Evolutionary conservation across 2,797 vertebrate genomes (phyloP), one percentile per base, ranked within the genome.

Genomic region (Mus spretus): DNA sequence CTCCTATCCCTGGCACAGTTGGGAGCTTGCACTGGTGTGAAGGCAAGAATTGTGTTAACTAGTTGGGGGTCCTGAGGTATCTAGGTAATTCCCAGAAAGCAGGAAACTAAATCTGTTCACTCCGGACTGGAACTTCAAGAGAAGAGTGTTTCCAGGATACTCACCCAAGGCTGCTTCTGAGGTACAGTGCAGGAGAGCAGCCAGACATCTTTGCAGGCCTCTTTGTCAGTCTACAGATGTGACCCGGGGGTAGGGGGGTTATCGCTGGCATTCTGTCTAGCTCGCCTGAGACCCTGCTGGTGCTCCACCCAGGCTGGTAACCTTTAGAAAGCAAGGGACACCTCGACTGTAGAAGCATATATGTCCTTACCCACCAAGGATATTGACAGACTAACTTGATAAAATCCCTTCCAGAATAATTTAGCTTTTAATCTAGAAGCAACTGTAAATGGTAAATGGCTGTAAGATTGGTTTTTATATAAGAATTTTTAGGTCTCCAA

Each of bases 141-240:
- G 15, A 70, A 53, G 26, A 10, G 50, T n/a, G 6, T 19, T 17
- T 37, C 72, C 31, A 15, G 28, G 63, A 11, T 19, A 24, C 40
- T 70, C 4, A 1, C 1, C 6, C n/a, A n/a, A 2, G 2, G 6
- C 0, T 7, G 26, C 20, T 57, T 88, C 10, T 22, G 24, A 2
- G 47, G 11, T 31, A 26, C 2, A 0, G 1, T 44, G 53, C 67
- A 72, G 50, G 53, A 9, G 19, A 7, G 1, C 61, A 70, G 28
- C 0, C 8, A 40, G 53, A 24, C 22, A 7, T 6, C 17, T 61
- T 22, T 20, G 87, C 4, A 37, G 37, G 57, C 44, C 1, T 44
- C 65, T 61, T 13, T 55, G 93, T 4, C 47, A 15, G 37, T 3
- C n/a, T 3, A 1, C 53, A 65, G n/a, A n/a, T 0, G 0, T 26